These are phyloP conservation scores for Sigmodon hispidus DNA, from an alignment of 2,113 vertebrate species.

Conservation along the genomic window DNA sequence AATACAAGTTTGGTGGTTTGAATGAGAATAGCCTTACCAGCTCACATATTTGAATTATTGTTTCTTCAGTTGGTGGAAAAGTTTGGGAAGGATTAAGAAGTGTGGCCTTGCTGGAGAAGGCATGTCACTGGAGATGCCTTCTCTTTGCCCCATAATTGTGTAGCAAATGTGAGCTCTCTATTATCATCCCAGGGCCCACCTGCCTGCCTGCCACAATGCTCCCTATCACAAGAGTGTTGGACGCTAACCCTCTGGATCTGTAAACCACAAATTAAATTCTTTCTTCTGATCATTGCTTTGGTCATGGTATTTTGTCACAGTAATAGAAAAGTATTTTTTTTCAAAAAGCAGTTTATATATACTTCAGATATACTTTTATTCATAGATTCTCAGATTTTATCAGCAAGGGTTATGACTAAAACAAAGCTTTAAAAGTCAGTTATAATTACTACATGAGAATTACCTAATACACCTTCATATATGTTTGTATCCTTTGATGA, in stretches of 20 bases:
- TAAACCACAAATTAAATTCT: background rate
- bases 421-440: background rate
- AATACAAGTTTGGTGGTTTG: background rate
- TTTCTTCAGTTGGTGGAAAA: background rate
- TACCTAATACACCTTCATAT: background rate
- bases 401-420: background rate
- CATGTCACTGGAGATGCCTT: background rate
- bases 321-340: background rate
- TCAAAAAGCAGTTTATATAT: background rate
- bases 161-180: background rate
- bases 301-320: background rate
- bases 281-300: background rate
- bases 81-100: background rate
- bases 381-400: background rate
- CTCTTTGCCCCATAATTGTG: background rate
- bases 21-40: background rate
- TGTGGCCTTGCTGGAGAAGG: background rate
- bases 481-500: background rate
- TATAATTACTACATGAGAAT: background rate
- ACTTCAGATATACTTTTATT: background rate
- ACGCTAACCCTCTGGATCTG: background rate
- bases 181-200: too few species aligned
- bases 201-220: background rate
- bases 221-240: too few species aligned
- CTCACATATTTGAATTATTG: background rate